phyloP scores from a whole-genome alignment of 1,140 invertebrate genomes.

The Drosophila santomea region DNA sequence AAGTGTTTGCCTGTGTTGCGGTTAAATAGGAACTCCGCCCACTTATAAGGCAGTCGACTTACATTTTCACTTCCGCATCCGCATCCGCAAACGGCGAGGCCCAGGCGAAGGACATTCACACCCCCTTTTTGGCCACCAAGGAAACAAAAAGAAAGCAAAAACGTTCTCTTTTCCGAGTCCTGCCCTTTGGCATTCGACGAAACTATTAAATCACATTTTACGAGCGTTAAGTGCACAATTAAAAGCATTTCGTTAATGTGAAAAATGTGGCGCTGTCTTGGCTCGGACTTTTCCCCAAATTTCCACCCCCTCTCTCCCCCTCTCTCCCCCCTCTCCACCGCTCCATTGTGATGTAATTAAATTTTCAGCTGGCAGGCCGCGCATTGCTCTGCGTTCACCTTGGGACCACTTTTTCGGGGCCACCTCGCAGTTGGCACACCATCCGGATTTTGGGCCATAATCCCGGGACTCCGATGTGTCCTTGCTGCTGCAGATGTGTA shows the following conservation, averaged over 20 bases:
- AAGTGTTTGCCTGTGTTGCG: constrained; percentile 51
- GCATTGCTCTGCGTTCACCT: constrained; percentile 50
- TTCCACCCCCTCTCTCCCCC: not conserved
- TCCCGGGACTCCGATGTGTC: constrained; percentile 25
- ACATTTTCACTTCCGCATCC: constrained; percentile 37
- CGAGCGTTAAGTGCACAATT: constrained; percentile 82
- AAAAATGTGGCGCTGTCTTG: constrained; percentile 70
- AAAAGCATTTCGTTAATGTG: constrained; percentile 81
- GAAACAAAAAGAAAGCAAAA: too few relatives aligned
- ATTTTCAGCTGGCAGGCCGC: constrained; percentile 55
- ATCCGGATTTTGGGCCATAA: constrained; percentile 21
- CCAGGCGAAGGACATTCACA: not conserved
- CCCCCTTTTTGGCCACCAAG: too few relatives aligned
- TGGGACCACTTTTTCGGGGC: constrained; percentile 16
- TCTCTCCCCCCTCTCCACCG: not conserved
- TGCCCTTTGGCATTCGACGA: constrained; percentile 50
- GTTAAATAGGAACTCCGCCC: constrained; percentile 67
- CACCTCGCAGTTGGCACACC: constrained; percentile 2
- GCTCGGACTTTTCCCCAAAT: not conserved
- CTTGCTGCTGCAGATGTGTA: constrained; percentile 16
- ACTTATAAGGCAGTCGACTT: constrained; percentile 69
- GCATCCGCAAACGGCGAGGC: not conserved
- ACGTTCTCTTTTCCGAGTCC: constrained; percentile 4
- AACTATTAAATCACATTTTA: constrained; percentile 83
- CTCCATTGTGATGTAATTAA: constrained; percentile 71